Evolutionary conservation across 2,113 vertebrate genomes (phyloP).

Genomic region (Cinclus mexicanus): DNA sequence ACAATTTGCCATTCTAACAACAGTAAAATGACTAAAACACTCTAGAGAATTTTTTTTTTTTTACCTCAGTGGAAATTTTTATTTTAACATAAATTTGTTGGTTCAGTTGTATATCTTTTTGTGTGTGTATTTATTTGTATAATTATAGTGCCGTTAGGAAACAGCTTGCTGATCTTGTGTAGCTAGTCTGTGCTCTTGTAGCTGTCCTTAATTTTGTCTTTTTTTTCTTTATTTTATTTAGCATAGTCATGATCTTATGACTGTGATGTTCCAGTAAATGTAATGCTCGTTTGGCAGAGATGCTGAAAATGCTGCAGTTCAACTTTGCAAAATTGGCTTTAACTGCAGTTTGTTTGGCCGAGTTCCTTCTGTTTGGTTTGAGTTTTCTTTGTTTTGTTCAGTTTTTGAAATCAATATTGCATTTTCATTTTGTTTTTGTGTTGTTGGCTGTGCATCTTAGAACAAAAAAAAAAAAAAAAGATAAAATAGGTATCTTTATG

Average conservation of each 20-base stretch:
- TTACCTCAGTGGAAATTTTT: slow-evolving; percentile 66
- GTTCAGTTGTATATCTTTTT: slow-evolving; percentile 61
- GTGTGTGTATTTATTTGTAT: slow-evolving; percentile 73
- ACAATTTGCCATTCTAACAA: slow-evolving; percentile 79
- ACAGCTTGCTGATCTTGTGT: slow-evolving; percentile 85
- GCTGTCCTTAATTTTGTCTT: slow-evolving; percentile 84
- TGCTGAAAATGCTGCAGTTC: slow-evolving; percentile 81
- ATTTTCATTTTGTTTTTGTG: slow-evolving; percentile 80
- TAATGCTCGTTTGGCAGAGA: slow-evolving; percentile 82
- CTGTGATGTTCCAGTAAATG: slow-evolving; percentile 80
- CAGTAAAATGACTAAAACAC: slow-evolving; percentile 81
- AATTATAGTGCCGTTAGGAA: slow-evolving; percentile 76
- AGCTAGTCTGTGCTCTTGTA: slow-evolving; percentile 85
- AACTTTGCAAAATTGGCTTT: slow-evolving; percentile 81
- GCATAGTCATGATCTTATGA: slow-evolving; percentile 80
- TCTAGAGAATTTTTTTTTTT: slow-evolving; percentile 62
- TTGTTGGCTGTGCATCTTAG: slow-evolving; percentile 78
- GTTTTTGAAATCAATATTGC: slow-evolving; percentile 73
- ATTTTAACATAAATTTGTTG: slow-evolving; percentile 68
- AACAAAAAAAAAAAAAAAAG: slow-evolving; percentile 17
- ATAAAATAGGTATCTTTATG: slow-evolving; percentile 39
- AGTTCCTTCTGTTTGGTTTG: slow-evolving; percentile 82
- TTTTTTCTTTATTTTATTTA: slow-evolving; percentile 71
- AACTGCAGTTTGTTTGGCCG: slow-evolving; percentile 83
- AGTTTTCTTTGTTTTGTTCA: slow-evolving; percentile 80